These are phyloP conservation scores for Andrena fulva DNA, from an alignment of 2,888 invertebrate genomes.

Conservation along the genomic window DNA sequence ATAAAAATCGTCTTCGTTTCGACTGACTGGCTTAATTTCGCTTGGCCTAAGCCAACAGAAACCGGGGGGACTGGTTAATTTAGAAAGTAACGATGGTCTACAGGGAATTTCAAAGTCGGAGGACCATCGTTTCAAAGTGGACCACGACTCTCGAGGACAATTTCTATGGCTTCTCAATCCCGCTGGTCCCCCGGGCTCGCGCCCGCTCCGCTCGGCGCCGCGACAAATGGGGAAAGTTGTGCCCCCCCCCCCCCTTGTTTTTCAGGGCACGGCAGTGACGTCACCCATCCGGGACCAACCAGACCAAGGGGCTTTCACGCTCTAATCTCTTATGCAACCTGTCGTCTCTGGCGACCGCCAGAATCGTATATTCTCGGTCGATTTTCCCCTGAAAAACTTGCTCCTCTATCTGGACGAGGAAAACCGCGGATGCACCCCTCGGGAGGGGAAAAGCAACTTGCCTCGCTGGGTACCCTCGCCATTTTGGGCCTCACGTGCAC, in stretches of 20 bases:
- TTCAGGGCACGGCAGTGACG: slow-evolving; percentile 79
- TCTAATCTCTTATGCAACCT: slow-evolving; percentile 84
- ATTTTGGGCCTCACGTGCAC: slow-evolving; percentile 29
- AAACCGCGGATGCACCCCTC: not conserved
- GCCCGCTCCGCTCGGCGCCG: slow-evolving; percentile 26
- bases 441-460: not conserved
- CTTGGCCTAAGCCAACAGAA: not conserved
- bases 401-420: not conserved
- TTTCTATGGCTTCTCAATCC: slow-evolving; percentile 17
- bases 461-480: not conserved
- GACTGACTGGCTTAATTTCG: not conserved
- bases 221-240: slow-evolving; percentile 82
- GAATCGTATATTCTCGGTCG: slow-evolving; percentile 37
- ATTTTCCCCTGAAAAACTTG: slow-evolving; percentile 20
- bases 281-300: slow-evolving; percentile 81
- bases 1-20: not conserved
- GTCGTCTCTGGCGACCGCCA: slow-evolving; percentile 61
- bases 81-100: not conserved
- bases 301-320: slow-evolving; percentile 82
- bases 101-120: not conserved
- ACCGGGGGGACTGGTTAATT: not conserved
- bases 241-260: slow-evolving; percentile 60
- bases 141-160: not conserved
- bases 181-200: slow-evolving; percentile 42
- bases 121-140: slow-evolving; percentile 1